phyloP scores from a whole-genome alignment of 2,113 vertebrate genomes.

The Alethe castanea region DNA sequence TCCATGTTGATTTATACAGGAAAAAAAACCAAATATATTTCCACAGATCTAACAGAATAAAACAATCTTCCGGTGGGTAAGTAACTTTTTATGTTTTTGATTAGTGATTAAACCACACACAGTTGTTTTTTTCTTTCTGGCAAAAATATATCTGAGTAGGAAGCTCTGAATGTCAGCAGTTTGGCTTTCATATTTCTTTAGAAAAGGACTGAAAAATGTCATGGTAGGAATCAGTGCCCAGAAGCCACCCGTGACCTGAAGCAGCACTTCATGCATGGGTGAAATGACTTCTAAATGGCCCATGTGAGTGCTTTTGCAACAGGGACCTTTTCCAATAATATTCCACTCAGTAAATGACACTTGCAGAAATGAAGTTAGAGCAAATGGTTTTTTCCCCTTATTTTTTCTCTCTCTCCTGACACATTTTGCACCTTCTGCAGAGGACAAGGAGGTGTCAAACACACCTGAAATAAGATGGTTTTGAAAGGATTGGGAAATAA shows the following conservation, averaged over 20 bases:
- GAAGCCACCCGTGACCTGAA: not conserved
- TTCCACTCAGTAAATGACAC: not conserved
- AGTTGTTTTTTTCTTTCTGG: not conserved
- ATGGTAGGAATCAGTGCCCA: not conserved
- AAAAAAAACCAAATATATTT: not conserved
- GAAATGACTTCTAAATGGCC: not conserved
- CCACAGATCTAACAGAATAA: not conserved
- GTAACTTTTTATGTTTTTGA: not conserved
- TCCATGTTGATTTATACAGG: not conserved
- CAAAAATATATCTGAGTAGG: not conserved
- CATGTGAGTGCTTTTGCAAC: not conserved
- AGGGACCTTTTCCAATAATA: not conserved
- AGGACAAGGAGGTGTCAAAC: not conserved
- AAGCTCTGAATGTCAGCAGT: not conserved
- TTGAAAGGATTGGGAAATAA: not conserved
- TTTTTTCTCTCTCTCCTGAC: not conserved
- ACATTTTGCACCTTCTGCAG: not conserved
- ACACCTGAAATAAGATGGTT: not conserved
- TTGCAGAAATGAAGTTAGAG: not conserved
- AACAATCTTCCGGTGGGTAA: not conserved
- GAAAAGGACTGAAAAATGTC: not conserved
- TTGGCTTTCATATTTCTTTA: not conserved
- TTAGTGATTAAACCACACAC: not conserved
- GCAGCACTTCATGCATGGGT: not conserved
- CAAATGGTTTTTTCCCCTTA: not conserved